Percentiles rank a stretch among this genome's conserved stretches.
Conservation (phyloP, 2,888 invertebrate species). For the Tenthredo mesomela region DNA sequence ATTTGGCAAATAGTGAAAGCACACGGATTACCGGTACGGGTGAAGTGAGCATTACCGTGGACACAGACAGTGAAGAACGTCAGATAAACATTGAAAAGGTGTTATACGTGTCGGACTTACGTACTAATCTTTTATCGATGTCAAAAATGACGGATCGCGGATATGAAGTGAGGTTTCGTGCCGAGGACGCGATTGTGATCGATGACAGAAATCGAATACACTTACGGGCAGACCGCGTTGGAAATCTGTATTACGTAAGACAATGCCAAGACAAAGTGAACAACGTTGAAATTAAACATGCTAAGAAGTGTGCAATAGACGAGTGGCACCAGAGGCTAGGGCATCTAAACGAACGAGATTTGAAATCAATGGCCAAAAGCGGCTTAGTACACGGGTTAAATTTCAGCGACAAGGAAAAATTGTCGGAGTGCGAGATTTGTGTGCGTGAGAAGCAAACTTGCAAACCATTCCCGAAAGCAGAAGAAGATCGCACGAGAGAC, state of each 20-base stretch:
- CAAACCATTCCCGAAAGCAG: slow-evolving; percentile 46
- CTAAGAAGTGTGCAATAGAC: neutral
- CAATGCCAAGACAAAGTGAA: neutral
- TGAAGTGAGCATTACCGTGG: too few relatives aligned
- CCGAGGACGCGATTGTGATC: neutral
- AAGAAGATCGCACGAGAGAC: neutral
- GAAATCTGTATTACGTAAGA: neutral
- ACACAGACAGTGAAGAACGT: slow-evolving; percentile 45
- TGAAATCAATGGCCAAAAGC: neutral
- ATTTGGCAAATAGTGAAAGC: slow-evolving; percentile 41
- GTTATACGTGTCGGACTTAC: neutral
- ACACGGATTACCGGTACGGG: slow-evolving; percentile 43
- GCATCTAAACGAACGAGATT: neutral
- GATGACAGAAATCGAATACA: too few relatives aligned
- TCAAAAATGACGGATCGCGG: neutral
- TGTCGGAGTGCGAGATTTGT: slow-evolving; percentile 54
- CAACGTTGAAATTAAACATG: neutral
- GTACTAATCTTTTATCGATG: neutral
- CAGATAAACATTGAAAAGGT: slow-evolving; percentile 6
- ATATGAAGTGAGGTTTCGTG: neutral
- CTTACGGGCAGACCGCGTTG: neutral
- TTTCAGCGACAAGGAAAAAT: slow-evolving; percentile 9
- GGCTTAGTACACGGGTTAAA: neutral
- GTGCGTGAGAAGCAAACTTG: slow-evolving; percentile 54
- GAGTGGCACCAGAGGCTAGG: neutral